Base-by-base conservation (phyloP, 2,113 vertebrate genomes). In the Trematocara stigmaticum region DNA sequence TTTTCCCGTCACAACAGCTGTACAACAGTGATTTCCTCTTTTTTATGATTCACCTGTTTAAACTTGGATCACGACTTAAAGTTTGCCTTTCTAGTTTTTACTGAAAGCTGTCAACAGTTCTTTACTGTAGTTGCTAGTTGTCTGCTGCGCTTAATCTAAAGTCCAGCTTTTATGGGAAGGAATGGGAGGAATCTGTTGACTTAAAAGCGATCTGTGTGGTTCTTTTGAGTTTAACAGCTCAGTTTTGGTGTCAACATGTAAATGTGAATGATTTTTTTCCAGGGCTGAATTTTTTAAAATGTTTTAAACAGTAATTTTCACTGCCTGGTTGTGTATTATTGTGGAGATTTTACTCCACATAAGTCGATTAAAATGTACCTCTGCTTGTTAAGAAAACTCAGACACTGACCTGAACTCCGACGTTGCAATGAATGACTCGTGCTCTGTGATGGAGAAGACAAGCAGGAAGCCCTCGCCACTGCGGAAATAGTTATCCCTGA, bases 401-500 rank as follows among this genome's bases (percentile, higher is more conserved):
- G 66, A 42, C 13, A 16, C 56, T 13, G 2, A 94, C 98, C 99
- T 97, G 93, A 99, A 99, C 47, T 99, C 99, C 0, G 97, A 96
- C 0, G 97, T 97, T 79, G 98, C 98, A 1, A 96, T 96, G 88
- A 99, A 99, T 26, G 98, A 98, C 89, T 99, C 99, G 0, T 97
- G 97, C 85, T 99, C 99, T 0, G 98, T 99, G 96, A 99, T 99
- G 38, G 99, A 99, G 93, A 99, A 99, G 34, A 99, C 97, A 1
- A 99, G 96, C 53, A 99, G 97, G 93, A 99, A 99, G 1, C 99
- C 99, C 81, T 99, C 99, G 6, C 99, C 98, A 0, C 98, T 99
- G 64, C 99, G 97, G 93, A 99, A 99, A 96, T 99, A 99, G 96
- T 99, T 99, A 92, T 99, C 99, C 15, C 98, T 96, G 90, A 99